Evolutionary conservation across 2,888 invertebrate species (phyloP).

Genomic region (Carterocephalus palaemon): DNA sequence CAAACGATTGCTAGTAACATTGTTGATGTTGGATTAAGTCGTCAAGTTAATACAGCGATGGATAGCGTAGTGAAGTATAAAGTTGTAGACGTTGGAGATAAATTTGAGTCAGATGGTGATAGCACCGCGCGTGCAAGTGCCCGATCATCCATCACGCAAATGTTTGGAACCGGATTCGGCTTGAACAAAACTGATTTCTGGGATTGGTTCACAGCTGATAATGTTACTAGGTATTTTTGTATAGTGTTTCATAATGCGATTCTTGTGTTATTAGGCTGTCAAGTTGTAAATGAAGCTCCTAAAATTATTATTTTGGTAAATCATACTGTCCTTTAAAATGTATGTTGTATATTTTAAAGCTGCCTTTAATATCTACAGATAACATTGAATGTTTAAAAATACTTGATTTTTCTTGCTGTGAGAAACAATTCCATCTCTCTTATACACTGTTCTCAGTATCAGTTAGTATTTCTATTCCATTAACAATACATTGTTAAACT

Average conservation of each 20-base stretch:
- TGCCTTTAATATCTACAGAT: too few relatives aligned
- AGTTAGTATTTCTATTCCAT: too few relatives aligned
- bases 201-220: conserved; percentile 52
- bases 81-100: conserved; percentile 32
- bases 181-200: conserved; percentile 46
- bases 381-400: too few relatives aligned
- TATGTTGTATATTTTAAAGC: too few relatives aligned
- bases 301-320: too few relatives aligned
- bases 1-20: conserved; percentile 35
- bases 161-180: conserved; percentile 65
- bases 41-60: conserved; percentile 37
- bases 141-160: conserved; percentile 74
- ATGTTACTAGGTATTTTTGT: conserved; percentile 16
- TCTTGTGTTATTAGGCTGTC: background rate
- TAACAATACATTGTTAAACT: too few relatives aligned
- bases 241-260: background rate
- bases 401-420: too few relatives aligned
- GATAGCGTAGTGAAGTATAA: conserved; percentile 26
- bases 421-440: too few relatives aligned
- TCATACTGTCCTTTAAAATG: too few relatives aligned
- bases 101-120: conserved; percentile 37
- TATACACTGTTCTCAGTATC: too few relatives aligned
- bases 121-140: conserved; percentile 55
- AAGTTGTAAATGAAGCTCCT: too few relatives aligned
- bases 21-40: background rate